Evolutionary conservation across 1,140 invertebrate genomes (phyloP).

Genomic region (Conopomorpha cramerella): DNA sequence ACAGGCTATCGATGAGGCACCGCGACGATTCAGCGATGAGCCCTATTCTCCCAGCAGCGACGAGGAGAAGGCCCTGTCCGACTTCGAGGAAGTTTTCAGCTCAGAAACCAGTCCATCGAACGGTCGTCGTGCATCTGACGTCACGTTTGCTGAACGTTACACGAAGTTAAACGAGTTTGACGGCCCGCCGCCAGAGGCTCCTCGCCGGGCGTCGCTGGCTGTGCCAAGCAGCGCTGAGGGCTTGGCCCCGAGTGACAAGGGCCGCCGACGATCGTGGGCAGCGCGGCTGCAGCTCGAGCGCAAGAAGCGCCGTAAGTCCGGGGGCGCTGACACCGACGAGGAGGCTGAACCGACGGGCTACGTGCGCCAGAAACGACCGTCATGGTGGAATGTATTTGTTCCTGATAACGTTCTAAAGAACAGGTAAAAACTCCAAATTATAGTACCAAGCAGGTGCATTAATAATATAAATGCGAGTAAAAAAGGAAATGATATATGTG

Average conservation of each 20-base stretch:
- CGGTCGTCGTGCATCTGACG: slow-evolving; percentile 41
- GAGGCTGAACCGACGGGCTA: slow-evolving; percentile 59
- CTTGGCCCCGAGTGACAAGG: slow-evolving; percentile 63
- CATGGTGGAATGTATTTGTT: slow-evolving; percentile 86
- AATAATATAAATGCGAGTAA: background rate
- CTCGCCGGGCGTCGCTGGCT: slow-evolving; percentile 74
- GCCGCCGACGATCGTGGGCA: slow-evolving; percentile 66
- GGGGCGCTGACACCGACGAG: slow-evolving; percentile 52
- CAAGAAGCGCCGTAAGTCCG: slow-evolving; percentile 52
- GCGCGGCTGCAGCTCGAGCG: slow-evolving; percentile 45
- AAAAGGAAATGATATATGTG: background rate
- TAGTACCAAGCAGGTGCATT: too few species aligned
- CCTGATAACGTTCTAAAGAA: slow-evolving; percentile 70
- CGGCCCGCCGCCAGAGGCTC: slow-evolving; percentile 43
- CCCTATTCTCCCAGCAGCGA: slow-evolving; percentile 36
- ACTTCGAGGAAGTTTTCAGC: slow-evolving; percentile 26
- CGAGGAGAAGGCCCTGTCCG: slow-evolving; percentile 50
- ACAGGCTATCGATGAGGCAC: slow-evolving; percentile 39
- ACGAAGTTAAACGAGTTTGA: slow-evolving; percentile 55
- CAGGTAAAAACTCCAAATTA: slow-evolving; percentile 41
- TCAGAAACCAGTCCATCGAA: slow-evolving; percentile 21
- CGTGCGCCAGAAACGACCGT: slow-evolving; percentile 73
- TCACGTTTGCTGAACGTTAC: slow-evolving; percentile 42
- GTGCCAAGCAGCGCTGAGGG: slow-evolving; percentile 58
- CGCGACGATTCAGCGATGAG: slow-evolving; percentile 46